Evolutionary conservation across 2,888 invertebrate genomes (phyloP).

Genomic region (Torymus aiolomorphi): DNA sequence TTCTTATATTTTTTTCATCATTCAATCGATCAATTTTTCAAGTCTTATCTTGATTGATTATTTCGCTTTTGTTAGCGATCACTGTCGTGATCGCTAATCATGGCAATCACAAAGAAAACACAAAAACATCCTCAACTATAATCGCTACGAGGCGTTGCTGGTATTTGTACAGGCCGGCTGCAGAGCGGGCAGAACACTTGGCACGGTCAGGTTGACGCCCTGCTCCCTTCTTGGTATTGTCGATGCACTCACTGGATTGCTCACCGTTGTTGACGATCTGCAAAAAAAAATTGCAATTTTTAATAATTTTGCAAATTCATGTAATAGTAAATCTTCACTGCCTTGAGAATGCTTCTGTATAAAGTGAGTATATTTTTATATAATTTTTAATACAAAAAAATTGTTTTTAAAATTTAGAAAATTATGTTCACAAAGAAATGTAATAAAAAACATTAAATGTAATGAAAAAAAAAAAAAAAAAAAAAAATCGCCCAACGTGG

Average conservation of each 20-base stretch:
- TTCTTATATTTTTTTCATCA: conserved; percentile 26
- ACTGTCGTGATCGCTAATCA: conserved; percentile 25
- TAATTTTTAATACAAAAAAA: too few species aligned
- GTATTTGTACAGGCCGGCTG: conserved; percentile 66
- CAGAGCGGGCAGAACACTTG: conserved; percentile 65
- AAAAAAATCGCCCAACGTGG: conserved; percentile 68
- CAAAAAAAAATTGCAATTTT: conserved; percentile 31
- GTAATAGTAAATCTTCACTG: too few species aligned
- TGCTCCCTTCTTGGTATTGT: conserved; percentile 56
- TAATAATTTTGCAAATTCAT: too few species aligned
- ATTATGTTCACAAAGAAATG: too few species aligned
- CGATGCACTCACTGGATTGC: conserved; percentile 64
- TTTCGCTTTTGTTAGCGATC: conserved; percentile 35
- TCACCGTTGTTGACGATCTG: conserved; percentile 71
- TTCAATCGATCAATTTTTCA: conserved; percentile 25
- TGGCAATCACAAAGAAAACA: conserved; percentile 57
- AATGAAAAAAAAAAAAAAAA: neutral
- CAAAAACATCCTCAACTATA: conserved; percentile 47
- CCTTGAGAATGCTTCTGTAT: too few species aligned
- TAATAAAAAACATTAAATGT: too few species aligned
- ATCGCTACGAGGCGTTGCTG: conserved; percentile 67
- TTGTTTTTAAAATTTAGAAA: too few species aligned
- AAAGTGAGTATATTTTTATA: too few species aligned
- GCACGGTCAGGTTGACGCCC: conserved; percentile 68
- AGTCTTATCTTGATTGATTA: conserved; percentile 48